phyloP scores from a whole-genome alignment of 2,888 invertebrate genomes.

The Temnothorax ravouxi region DNA sequence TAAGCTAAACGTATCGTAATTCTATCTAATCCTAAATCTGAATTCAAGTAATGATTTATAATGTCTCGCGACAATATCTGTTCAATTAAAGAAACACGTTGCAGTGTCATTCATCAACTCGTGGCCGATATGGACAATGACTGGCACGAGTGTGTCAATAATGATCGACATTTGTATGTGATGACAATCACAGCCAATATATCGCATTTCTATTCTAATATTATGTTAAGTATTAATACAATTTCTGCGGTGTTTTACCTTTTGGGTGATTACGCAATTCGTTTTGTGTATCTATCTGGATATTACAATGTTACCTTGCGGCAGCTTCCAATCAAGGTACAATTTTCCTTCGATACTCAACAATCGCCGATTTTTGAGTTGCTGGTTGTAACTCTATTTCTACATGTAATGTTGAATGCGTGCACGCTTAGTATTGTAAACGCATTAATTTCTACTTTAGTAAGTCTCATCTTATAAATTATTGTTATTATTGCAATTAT shows the following conservation, averaged over 20 bases:
- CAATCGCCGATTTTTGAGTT: conserved; percentile 50
- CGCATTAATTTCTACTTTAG: conserved; percentile 33
- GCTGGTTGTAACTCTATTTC: neutral
- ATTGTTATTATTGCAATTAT: no score
- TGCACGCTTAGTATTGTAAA: conserved; percentile 5
- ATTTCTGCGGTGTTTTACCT: neutral
- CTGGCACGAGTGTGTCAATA: neutral
- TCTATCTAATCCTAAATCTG: neutral
- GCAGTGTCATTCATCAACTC: conserved; percentile 22
- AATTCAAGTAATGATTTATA: neutral
- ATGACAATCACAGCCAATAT: conserved; percentile 27
- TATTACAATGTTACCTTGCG: neutral
- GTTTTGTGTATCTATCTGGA: neutral
- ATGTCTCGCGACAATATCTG: neutral
- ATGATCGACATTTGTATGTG: neutral
- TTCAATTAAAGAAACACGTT: neutral
- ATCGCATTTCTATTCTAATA: conserved; percentile 27
- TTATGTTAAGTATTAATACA: conserved; percentile 1
- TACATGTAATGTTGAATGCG: neutral
- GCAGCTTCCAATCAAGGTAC: conserved; percentile 33
- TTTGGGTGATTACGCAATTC: neutral
- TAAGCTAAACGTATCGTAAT: neutral
- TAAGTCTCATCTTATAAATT: neutral
- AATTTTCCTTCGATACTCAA: conserved; percentile 34
- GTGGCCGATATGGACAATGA: conserved; percentile 25